Evolutionary conservation across 2,888 invertebrate genomes (phyloP).

Genomic region (Protophormia terraenovae): DNA sequence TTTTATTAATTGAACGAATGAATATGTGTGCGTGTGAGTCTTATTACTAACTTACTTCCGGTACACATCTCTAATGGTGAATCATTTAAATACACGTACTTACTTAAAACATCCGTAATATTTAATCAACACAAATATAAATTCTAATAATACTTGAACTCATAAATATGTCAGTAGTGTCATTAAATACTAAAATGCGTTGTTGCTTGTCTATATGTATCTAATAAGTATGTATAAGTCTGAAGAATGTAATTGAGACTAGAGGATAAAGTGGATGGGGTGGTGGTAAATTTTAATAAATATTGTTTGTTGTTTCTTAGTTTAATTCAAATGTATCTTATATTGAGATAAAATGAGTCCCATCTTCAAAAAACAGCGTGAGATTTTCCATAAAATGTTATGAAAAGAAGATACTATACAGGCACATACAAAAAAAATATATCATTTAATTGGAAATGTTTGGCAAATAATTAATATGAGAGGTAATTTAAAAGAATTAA

Average conservation of each 20-base stretch:
- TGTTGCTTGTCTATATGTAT: background rate
- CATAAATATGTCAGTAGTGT: slow-evolving; percentile 66
- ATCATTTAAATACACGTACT: slow-evolving; percentile 36
- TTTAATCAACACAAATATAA: slow-evolving; percentile 65
- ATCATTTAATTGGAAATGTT: slow-evolving; percentile 34
- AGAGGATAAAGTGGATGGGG: background rate
- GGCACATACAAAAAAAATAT: too few species aligned
- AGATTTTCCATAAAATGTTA: background rate
- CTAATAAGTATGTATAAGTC: background rate
- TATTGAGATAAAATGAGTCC: background rate
- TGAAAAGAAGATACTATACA: too few species aligned
- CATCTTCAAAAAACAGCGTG: background rate
- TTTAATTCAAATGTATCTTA: background rate
- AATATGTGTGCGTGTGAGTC: background rate
- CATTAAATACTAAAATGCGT: slow-evolving; percentile 11
- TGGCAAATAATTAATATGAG: background rate
- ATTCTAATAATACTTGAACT: slow-evolving; percentile 65
- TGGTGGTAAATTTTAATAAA: slow-evolving; percentile 15
- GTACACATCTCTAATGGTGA: slow-evolving; percentile 21
- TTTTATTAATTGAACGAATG: background rate
- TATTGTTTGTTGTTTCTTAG: background rate
- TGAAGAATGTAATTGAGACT: background rate
- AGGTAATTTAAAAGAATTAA: background rate
- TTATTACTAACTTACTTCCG: slow-evolving; percentile 37
- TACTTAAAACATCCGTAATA: slow-evolving; percentile 43